Evolutionary conservation across 2,113 vertebrate genomes (phyloP).

Genomic region (Atractosteus spatula): DNA sequence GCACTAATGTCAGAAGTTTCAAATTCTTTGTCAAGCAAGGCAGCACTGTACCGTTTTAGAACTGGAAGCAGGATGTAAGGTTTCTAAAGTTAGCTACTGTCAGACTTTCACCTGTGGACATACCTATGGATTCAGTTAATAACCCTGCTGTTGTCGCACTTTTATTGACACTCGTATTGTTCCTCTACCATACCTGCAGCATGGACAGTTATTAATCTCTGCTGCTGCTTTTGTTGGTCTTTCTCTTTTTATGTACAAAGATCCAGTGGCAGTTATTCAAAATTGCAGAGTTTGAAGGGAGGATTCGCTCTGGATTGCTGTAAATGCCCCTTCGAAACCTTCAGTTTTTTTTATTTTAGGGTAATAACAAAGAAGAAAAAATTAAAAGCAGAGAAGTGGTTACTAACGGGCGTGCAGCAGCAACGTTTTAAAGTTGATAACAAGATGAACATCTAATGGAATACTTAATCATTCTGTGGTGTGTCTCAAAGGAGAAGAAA

Average conservation of each 20-base stretch:
- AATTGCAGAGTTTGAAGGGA: too few species aligned
- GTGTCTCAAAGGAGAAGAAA: conserved; percentile 26
- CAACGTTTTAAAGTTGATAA: conserved; percentile 13
- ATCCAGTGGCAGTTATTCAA: too few species aligned
- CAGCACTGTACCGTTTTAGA: background rate
- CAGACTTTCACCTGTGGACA: conserved; percentile 40
- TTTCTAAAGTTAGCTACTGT: conserved; percentile 19
- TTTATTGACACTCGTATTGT: conserved; percentile 29
- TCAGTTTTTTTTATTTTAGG: conserved; percentile 6
- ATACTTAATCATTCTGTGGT: conserved; percentile 27
- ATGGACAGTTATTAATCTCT: too few species aligned
- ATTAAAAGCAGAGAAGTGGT: conserved; percentile 28
- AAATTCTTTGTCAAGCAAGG: background rate
- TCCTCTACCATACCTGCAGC: too few species aligned
- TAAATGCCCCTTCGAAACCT: too few species aligned
- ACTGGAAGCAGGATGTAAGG: background rate
- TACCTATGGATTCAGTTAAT: conserved; percentile 48
- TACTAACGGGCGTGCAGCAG: conserved; percentile 16
- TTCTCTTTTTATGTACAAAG: too few species aligned
- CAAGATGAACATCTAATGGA: conserved; percentile 15
- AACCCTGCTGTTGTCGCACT: conserved; percentile 31
- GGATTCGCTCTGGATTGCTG: too few species aligned
- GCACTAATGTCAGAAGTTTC: background rate
- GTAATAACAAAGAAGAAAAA: conserved; percentile 17
- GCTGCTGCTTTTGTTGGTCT: too few species aligned